Base-by-base conservation (phyloP, 2,113 vertebrate genomes). In the Pseudopipra pipra region DNA sequence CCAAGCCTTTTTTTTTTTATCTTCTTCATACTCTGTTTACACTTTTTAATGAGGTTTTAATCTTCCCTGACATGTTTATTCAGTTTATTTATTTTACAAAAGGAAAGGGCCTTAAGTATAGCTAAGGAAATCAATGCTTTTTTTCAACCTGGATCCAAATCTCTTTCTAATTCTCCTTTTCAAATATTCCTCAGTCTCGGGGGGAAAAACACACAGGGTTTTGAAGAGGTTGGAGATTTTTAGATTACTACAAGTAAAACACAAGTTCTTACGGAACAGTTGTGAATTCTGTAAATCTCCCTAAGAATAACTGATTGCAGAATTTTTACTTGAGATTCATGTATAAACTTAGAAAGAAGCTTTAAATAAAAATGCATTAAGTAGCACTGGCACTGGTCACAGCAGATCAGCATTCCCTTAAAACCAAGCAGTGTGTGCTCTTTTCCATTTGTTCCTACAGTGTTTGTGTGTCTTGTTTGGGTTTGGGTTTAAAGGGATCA, bases 1-100 rank as follows among this genome's bases (percentile, higher is more conserved):
- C 22, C 55, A 46, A 63, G 83, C 47, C 78, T n/a, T 16, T 75
- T 28, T 54, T 85, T 63, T 78, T 76, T 62, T 7, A 25, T 51
- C 67, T 66, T n/a, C 68, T 92, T 84, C 56, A 65, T 92, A 76
- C 88, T 89, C 93, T 92, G 86, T 97, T 96, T 97, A 95, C 96
- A 91, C 84, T 90, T 96, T 92, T 96, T 95, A 96, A 97, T 96
- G 94, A 96, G 92, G 94, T 97, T 97, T 96, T 96, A 96, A 97
- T 97, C 94, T 96, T 94, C 67, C 59, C 63, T 95, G 95, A 94
- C 74, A 39, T 91, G 77, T 97, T 97, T 97, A 96, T 92, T 95
- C 97, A 96, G 93, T 86, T 94, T 97, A 93, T 96, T 97, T 95
- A 85, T 93, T 93, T 87, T 89, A 77, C 46, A 93, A 82, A 94